Base-by-base conservation (phyloP, 2,113 vertebrate species). In the Tylochromis polylepis region DNA sequence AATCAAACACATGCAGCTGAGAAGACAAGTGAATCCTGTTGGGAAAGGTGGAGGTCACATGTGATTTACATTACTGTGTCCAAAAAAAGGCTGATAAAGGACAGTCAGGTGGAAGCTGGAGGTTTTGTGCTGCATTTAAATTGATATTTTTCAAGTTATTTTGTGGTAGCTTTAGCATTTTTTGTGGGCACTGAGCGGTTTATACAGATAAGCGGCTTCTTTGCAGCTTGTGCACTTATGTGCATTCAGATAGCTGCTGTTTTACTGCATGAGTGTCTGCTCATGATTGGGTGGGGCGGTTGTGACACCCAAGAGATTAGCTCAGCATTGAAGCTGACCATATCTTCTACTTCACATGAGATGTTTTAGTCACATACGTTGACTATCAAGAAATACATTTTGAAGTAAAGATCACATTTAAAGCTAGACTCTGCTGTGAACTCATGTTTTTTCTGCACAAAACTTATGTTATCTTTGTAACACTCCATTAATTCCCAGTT, bases 231-330 rank as follows among this genome's bases (percentile, higher is more conserved):
- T n/a, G n/a, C 12, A 34, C 49, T 85, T 81, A 60, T 88, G 81
- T 81, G 22, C 15, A 53, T 82, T 20, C 3, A 80, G 34, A 59
- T 18, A 51, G 55, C 20, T 82, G 41, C 56, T 43, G 20, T 38
- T 77, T 75, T 6, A 20, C 41, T 77, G 34, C 34, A 2, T n/a
- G 58, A 22, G 29, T 18, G 59, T 70, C 29, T 80, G 85, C 43
- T 75, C 41, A 38, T 5, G 20, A 67, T 49, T 87, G 94, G 94
- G 94, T 49, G 93, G 80, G 89, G 94, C 89, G 59, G 67, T 80
- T 83, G 85, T 94, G 93, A 84, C 51, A 22, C 8, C 3, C 4
- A 57, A 53, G 58, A 94, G 93, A 95, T 95, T 91, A 95, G 90
- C 27, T 70, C 29, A 29, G 27, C 20, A 16, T 46, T 80, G 11